Evolutionary conservation across 2,888 invertebrate species (phyloP).

Genomic region (Leucoma salicis): DNA sequence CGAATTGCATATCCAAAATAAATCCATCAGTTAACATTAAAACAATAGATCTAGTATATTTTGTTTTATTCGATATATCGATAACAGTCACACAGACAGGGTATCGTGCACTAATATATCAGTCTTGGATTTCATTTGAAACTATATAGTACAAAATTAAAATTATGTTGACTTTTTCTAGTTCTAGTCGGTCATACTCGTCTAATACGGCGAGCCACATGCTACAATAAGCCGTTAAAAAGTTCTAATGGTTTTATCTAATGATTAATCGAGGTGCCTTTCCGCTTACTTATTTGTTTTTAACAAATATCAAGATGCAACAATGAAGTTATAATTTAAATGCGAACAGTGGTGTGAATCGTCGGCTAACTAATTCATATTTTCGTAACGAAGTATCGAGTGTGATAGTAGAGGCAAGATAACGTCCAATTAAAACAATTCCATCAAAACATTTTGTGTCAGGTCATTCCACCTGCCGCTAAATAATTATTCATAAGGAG

Average conservation of each 20-base stretch:
- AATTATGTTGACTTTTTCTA: not conserved
- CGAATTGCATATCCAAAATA: too few species aligned
- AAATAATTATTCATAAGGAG: constrained; percentile 73
- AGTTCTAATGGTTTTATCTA: constrained; percentile 28
- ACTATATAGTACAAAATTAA: not conserved
- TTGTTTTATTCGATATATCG: too few species aligned
- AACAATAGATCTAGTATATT: too few species aligned
- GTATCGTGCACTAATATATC: not conserved
- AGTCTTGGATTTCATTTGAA: not conserved
- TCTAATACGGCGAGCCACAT: constrained; percentile 4
- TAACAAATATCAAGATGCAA: constrained; percentile 53
- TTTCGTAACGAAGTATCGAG: constrained; percentile 63
- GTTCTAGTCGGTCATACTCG: not conserved
- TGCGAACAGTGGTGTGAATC: constrained; percentile 65
- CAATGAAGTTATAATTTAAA: constrained; percentile 53
- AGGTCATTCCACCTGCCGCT: constrained; percentile 80
- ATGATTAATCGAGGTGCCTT: constrained; percentile 44
- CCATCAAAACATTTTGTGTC: constrained; percentile 81
- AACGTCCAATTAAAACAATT: constrained; percentile 81
- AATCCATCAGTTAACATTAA: too few species aligned
- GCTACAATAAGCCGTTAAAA: constrained; percentile 14
- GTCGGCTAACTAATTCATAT: constrained; percentile 68
- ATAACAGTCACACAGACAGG: too few species aligned
- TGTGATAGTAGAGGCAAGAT: constrained; percentile 68
- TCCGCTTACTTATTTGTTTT: constrained; percentile 62